phyloP scores from a whole-genome alignment of 2,113 vertebrate species.

The Aegithalos caudatus region DNA sequence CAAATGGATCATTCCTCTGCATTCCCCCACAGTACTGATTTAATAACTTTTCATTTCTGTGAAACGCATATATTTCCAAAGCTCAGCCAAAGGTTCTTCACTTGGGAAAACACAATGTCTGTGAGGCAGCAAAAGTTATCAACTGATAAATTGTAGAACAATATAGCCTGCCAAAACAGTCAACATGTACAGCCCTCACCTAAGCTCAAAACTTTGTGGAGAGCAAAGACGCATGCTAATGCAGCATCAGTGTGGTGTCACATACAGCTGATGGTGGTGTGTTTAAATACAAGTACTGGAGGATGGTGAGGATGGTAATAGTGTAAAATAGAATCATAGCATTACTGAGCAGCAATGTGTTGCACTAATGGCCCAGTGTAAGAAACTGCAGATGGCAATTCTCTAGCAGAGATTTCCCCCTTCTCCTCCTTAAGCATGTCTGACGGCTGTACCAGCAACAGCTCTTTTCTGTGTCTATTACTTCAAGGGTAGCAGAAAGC shows the following conservation, averaged over 20 bases:
- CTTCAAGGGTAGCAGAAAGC: neutral
- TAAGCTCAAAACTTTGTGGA: slow-evolving; percentile 14
- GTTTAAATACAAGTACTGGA: neutral
- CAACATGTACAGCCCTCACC: slow-evolving; percentile 12
- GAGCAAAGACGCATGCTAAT: neutral
- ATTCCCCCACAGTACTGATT: slow-evolving; percentile 66
- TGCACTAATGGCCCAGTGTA: neutral
- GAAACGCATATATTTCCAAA: slow-evolving; percentile 43
- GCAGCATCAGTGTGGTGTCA: neutral
- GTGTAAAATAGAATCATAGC: neutral
- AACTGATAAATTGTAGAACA: slow-evolving; percentile 65
- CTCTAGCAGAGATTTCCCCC: neutral
- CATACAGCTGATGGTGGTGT: neutral
- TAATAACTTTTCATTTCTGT: slow-evolving; percentile 73
- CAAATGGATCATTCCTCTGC: slow-evolving; percentile 65
- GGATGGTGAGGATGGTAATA: neutral
- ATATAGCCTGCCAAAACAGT: slow-evolving; percentile 42
- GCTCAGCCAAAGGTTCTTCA: slow-evolving; percentile 64
- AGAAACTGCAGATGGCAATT: neutral
- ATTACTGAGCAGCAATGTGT: neutral
- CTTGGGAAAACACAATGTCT: slow-evolving; percentile 69
- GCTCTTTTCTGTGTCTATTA: neutral
- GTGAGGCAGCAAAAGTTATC: slow-evolving; percentile 60
- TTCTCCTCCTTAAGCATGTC: neutral
- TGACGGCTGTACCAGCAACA: neutral